Evolutionary conservation across 1,140 invertebrate genomes (phyloP).

Genomic region (Drosophila melanica): DNA sequence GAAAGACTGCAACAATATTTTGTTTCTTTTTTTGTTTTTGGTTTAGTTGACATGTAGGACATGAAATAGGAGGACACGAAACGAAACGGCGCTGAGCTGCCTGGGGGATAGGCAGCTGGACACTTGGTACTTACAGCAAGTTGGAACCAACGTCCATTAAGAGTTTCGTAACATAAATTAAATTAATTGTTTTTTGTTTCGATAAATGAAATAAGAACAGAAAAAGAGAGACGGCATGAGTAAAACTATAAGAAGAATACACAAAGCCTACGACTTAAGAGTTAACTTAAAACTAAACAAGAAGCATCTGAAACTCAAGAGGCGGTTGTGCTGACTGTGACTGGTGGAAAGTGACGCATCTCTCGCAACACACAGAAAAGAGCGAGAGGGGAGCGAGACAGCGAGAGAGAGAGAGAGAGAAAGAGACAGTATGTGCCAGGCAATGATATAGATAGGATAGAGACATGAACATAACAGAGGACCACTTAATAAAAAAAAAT

Average conservation of each 20-base stretch:
- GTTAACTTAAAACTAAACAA: constrained; percentile 61
- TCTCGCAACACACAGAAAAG: constrained; percentile 25
- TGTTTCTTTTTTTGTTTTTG: constrained; percentile 25
- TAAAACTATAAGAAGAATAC: constrained; percentile 65
- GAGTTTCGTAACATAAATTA: constrained; percentile 51
- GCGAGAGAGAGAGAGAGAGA: constrained; percentile 9
- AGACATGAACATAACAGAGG: constrained; percentile 21
- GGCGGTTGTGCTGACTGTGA: constrained; percentile 47
- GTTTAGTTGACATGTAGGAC: constrained; percentile 37
- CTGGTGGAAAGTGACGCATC: constrained; percentile 19
- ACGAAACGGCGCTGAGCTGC: constrained; percentile 41
- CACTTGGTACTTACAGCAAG: constrained; percentile 78
- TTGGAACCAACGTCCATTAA: constrained; percentile 62
- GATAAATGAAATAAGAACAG: constrained; percentile 56
- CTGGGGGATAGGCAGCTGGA: constrained; percentile 37
- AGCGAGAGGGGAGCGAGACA: too few relatives aligned
- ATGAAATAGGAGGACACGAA: constrained; percentile 35
- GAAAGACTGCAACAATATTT: constrained; percentile 20
- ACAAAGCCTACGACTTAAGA: constrained; percentile 57
- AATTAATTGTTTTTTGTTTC: constrained; percentile 44
- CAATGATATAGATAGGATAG: constrained; percentile 32
- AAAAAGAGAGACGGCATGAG: constrained; percentile 65
- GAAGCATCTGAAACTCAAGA: constrained; percentile 63
- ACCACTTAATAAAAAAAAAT: constrained; percentile 27
- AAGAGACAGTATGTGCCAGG: constrained; percentile 31